phyloP scores from a whole-genome alignment of 2,113 vertebrate species.

The Ceyx melanurus region DNA sequence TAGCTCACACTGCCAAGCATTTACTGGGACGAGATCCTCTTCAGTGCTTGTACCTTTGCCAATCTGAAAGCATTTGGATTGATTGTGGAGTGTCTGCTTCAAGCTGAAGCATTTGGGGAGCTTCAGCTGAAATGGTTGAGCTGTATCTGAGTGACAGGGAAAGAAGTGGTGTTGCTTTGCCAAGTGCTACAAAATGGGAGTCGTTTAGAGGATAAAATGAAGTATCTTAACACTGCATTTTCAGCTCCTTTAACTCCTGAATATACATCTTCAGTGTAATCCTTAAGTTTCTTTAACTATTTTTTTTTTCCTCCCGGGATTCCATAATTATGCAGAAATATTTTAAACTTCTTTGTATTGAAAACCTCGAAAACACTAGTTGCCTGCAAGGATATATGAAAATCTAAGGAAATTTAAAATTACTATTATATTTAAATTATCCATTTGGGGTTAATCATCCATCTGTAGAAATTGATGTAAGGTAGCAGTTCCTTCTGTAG shows the following conservation, averaged over 20 bases:
- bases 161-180: background rate
- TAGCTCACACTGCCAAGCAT: background rate
- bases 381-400: background rate
- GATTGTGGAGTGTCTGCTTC: slow-evolving; percentile 9
- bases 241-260: background rate
- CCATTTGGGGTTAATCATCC: background rate
- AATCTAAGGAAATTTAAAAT: background rate
- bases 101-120: background rate
- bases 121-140: background rate
- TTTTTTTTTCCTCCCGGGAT: background rate
- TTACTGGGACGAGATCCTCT: background rate
- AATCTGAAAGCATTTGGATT: slow-evolving; percentile 2
- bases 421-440: background rate
- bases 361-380: background rate
- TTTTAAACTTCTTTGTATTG: background rate
- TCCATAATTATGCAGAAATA: background rate
- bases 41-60: slow-evolving; percentile 1
- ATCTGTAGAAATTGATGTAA: background rate
- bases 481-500: background rate
- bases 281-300: background rate
- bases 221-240: background rate
- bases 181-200: background rate
- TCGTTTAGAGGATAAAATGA: background rate
- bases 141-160: background rate
- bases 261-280: background rate